Conservation (phyloP, 2,113 vertebrate genomes). For the Miniopterus natalensis region DNA sequence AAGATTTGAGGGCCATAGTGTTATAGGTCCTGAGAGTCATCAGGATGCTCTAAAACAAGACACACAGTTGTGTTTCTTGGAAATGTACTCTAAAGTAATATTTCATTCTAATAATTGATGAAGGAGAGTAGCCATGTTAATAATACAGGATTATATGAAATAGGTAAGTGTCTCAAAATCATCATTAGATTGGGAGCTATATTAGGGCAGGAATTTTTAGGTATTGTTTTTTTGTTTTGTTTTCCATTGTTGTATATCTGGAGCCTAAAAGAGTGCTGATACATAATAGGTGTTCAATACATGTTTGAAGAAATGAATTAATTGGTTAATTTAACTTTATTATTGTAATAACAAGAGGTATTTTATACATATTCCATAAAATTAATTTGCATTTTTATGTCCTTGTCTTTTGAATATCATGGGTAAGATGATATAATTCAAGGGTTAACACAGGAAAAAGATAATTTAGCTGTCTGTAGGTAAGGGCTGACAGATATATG, state of each 20-base stretch:
- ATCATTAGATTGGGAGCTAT: not conserved
- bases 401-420: not conserved
- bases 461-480: not conserved
- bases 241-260: not conserved
- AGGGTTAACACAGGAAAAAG: not conserved
- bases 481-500: not conserved
- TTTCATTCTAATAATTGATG: not conserved
- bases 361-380: not conserved
- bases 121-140: not conserved
- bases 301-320: not conserved
- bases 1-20: not conserved
- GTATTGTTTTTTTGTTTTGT: not conserved
- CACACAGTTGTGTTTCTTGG: not conserved
- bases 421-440: not conserved
- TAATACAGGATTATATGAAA: not conserved
- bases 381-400: conserved; percentile 23
- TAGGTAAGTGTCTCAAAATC: not conserved
- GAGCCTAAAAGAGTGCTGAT: not conserved
- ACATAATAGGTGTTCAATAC: not conserved
- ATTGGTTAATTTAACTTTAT: conserved; percentile 11
- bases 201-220: not conserved
- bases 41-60: not conserved
- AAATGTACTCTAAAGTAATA: not conserved
- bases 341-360: not conserved
- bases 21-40: not conserved